Percentiles rank a stretch among this genome's conserved stretches.
Evolutionary conservation across 2,797 vertebrate species (phyloP).

Genomic region (Anolis apletophallus): DNA sequence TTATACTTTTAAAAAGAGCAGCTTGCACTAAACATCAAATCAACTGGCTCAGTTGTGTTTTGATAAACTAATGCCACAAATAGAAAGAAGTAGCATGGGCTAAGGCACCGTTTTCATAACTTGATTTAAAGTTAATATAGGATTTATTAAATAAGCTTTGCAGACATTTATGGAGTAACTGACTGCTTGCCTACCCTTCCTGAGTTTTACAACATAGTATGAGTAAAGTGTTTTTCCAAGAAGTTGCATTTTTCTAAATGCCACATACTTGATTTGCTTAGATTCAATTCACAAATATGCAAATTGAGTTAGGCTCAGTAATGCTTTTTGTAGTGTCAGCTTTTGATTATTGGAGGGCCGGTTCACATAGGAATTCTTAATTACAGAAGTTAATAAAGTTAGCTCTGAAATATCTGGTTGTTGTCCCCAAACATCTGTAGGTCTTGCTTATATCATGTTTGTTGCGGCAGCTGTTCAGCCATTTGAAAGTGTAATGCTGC

Average conservation of each 20-base stretch:
- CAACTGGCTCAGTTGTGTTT: slow-evolving; percentile 40
- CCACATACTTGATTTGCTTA: neutral
- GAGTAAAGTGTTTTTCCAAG: neutral
- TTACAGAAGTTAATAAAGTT: neutral
- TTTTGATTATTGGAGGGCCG: neutral
- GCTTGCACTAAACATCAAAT: slow-evolving; percentile 30
- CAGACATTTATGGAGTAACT: neutral
- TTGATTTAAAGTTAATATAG: neutral
- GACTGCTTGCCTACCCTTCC: neutral
- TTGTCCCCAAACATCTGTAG: neutral
- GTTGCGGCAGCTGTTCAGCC: neutral
- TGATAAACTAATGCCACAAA: slow-evolving; percentile 29
- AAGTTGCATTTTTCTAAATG: neutral
- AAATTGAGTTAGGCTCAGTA: neutral
- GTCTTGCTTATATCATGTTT: neutral
- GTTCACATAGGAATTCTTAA: neutral
- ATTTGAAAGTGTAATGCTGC: neutral
- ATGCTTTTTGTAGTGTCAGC: neutral
- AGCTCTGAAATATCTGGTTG: neutral
- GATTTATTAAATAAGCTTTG: slow-evolving; percentile 12
- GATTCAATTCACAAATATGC: neutral
- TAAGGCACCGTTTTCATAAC: neutral
- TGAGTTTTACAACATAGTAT: neutral
- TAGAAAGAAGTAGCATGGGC: neutral
- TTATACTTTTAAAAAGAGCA: slow-evolving; percentile 24